Evolutionary conservation across 2,888 invertebrate species (phyloP).

Genomic region (Xanthorhoe designata): DNA sequence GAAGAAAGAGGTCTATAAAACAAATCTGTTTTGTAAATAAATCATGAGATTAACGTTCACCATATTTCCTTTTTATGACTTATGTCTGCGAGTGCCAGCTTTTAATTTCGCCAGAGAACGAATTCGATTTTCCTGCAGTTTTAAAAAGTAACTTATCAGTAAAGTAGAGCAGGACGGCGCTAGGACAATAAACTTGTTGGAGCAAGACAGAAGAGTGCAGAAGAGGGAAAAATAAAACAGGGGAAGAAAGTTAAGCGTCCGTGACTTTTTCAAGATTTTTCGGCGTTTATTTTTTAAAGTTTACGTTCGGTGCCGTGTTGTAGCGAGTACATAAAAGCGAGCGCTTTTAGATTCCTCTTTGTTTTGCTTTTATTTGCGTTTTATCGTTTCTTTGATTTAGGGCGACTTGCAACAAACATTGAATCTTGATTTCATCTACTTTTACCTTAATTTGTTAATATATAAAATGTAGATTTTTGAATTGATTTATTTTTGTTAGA

Average conservation of each 20-base stretch:
- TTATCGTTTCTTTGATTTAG: slow-evolving; percentile 48
- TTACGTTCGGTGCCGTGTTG: slow-evolving; percentile 68
- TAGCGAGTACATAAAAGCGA: slow-evolving; percentile 74
- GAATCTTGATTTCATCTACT: background rate
- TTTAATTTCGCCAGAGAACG: slow-evolving; percentile 81
- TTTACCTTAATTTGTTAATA: background rate
- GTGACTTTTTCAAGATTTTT: slow-evolving; percentile 85
- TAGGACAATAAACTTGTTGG: slow-evolving; percentile 46
- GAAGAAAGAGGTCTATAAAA: slow-evolving; percentile 26
- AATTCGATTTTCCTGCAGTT: slow-evolving; percentile 83
- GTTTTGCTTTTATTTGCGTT: slow-evolving; percentile 60
- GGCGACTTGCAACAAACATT: slow-evolving; percentile 15
- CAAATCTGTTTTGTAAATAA: slow-evolving; percentile 48
- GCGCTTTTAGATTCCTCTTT: slow-evolving; percentile 75
- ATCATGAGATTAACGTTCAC: slow-evolving; percentile 66
- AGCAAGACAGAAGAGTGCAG: slow-evolving; percentile 59
- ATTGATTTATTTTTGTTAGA: background rate
- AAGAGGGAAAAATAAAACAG: slow-evolving; percentile 84
- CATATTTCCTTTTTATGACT: slow-evolving; percentile 82
- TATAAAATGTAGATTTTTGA: background rate
- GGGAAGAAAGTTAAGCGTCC: slow-evolving; percentile 86
- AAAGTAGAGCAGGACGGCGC: slow-evolving; percentile 68
- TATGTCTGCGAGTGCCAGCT: slow-evolving; percentile 80
- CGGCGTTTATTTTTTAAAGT: slow-evolving; percentile 83
- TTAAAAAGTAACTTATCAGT: slow-evolving; percentile 84